Evolutionary conservation across 1,140 invertebrate genomes (phyloP).

Genomic region (Panagrolaimus sp.): DNA sequence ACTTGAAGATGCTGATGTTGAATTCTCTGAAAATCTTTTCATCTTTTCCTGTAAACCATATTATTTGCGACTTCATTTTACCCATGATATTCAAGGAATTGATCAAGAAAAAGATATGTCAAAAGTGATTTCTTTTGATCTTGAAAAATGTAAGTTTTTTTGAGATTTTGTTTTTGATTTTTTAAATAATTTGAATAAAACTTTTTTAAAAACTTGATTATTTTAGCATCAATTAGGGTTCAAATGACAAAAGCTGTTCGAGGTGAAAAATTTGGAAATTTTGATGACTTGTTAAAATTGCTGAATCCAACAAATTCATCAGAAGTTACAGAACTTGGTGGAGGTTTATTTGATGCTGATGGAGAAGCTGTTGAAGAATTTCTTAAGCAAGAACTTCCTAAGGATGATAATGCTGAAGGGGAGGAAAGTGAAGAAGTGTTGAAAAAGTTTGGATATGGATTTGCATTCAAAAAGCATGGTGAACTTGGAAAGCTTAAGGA

Average conservation of each 20-base stretch:
- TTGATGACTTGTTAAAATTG: not conserved
- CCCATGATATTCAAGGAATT: not conserved
- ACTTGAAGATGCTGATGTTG: slow-evolving; percentile 11
- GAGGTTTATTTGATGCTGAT: not conserved
- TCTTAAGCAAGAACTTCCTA: not conserved
- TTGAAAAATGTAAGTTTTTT: slow-evolving; percentile 5
- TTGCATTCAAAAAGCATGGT: not conserved
- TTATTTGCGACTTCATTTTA: not conserved
- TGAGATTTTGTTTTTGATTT: too few species aligned
- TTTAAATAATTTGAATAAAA: too few species aligned
- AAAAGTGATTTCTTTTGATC: not conserved
- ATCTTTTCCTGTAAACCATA: slow-evolving; percentile 14
- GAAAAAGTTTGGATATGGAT: not conserved
- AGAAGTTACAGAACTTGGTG: slow-evolving; percentile 1
- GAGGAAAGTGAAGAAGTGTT: not conserved
- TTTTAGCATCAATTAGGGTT: not conserved
- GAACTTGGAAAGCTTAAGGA: slow-evolving; percentile 5
- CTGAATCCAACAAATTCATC: not conserved
- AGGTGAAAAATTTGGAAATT: not conserved
- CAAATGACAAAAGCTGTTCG: not conserved
- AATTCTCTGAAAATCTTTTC: slow-evolving; percentile 3
- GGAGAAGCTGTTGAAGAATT: not conserved
- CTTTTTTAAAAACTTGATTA: too few species aligned
- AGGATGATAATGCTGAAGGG: not conserved
- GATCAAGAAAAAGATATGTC: not conserved